Percentiles rank a stretch among this genome's conserved stretches.
Evolutionary conservation across 2,888 invertebrate genomes (phyloP).

Genomic region (Sinhomidia bicolor): DNA sequence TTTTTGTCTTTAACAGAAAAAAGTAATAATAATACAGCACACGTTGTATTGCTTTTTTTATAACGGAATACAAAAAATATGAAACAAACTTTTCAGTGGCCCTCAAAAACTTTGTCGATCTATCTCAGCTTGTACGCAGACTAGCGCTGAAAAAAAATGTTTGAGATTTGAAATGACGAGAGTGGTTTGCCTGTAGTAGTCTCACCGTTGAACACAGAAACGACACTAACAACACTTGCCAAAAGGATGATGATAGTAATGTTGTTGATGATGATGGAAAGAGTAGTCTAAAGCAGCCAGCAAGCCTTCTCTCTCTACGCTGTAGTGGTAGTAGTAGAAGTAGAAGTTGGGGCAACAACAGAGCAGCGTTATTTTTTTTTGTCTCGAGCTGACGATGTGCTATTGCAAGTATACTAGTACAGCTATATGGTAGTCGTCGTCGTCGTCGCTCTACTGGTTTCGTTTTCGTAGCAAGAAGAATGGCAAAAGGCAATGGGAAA

Average conservation of each 20-base stretch:
- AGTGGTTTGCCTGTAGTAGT: constrained; percentile 33
- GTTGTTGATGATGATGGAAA: constrained; percentile 16
- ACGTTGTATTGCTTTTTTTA: too few relatives aligned
- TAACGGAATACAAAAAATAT: too few relatives aligned
- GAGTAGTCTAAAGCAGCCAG: neutral
- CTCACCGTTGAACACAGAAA: constrained; percentile 71
- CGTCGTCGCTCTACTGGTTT: too few relatives aligned
- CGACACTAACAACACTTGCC: constrained; percentile 71
- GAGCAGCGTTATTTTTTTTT: constrained; percentile 18
- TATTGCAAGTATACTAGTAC: neutral
- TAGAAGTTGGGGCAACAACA: neutral
- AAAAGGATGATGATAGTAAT: constrained; percentile 71
- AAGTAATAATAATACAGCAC: too few relatives aligned
- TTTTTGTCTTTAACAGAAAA: too few relatives aligned
- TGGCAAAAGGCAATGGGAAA: neutral
- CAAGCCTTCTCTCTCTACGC: neutral
- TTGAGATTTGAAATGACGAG: neutral
- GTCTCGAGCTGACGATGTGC: neutral
- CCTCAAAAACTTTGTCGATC: too few relatives aligned
- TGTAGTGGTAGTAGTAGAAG: constrained; percentile 7
- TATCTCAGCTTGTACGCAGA: neutral
- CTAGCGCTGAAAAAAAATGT: neutral
- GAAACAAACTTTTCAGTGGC: too few relatives aligned
- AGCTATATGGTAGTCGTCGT: too few relatives aligned
- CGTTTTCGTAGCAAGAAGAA: neutral